Evolutionary conservation across 2,113 vertebrate genomes (phyloP).

Genomic region (Calonectris borealis): DNA sequence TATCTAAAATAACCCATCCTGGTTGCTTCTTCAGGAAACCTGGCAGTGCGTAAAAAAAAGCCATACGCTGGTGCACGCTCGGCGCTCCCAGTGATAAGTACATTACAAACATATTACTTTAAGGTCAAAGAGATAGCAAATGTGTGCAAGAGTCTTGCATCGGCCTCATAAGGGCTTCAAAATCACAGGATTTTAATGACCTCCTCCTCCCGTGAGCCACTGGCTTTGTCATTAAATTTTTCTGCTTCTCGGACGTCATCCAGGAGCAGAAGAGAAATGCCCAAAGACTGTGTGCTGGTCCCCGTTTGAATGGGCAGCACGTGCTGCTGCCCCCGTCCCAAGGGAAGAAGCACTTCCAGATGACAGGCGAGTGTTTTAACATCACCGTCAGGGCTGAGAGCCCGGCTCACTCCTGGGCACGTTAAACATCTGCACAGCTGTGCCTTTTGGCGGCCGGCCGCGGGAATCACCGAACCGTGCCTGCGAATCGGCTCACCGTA

Average conservation of each 20-base stretch:
- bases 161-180: neutral
- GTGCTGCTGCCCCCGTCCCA: fast-evolving
- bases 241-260: neutral
- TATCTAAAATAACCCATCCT: neutral
- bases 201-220: neutral
- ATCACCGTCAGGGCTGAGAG: neutral
- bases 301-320: neutral
- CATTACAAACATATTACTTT: neutral
- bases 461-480: fast-evolving
- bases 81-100: neutral
- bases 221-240: neutral
- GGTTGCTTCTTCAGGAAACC: neutral
- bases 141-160: neutral
- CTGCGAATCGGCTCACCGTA: fast-evolving
- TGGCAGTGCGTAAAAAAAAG: neutral
- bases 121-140: neutral
- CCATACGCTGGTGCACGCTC: fast-evolving
- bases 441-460: fast-evolving
- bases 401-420: fast-evolving
- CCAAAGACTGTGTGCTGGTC: neutral
- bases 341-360: neutral
- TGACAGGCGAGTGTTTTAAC: neutral
- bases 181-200: neutral
- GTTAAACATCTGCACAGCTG: neutral
- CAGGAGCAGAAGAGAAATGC: neutral